These are phyloP conservation scores for Cotesia vestalis DNA, from an alignment of 1,140 invertebrate genomes.

Conservation along the genomic window DNA sequence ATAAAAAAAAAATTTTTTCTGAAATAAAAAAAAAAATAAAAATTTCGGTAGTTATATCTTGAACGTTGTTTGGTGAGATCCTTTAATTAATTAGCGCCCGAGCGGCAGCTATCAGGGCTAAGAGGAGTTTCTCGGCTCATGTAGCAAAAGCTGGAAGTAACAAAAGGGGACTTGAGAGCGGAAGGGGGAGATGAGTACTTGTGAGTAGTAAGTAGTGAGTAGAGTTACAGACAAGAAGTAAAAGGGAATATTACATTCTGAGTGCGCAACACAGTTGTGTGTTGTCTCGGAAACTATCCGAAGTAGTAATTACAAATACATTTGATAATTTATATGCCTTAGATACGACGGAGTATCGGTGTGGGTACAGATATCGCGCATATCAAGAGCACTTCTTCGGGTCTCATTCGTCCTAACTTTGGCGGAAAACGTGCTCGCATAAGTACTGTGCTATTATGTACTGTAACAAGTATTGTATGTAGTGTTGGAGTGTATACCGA, in stretches of 20 bases:
- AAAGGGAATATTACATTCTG: not conserved
- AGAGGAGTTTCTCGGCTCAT: constrained; percentile 10
- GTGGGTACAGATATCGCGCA: not conserved
- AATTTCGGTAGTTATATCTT: not conserved
- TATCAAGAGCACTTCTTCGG: constrained; percentile 3
- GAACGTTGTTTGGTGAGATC: constrained; percentile 3
- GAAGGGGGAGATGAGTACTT: constrained; percentile 2
- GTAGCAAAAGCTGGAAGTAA: not conserved
- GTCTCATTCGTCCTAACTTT: not conserved
- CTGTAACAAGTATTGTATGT: too few relatives aligned
- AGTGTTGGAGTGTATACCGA: too few relatives aligned
- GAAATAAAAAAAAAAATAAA: too few relatives aligned
- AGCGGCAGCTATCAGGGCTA: constrained; percentile 2
- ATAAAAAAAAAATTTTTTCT: too few relatives aligned
- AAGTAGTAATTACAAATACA: constrained; percentile 8
- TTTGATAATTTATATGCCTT: not conserved
- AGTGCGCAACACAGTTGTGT: not conserved
- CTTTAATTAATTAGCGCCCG: constrained; percentile 23
- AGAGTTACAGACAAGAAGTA: not conserved
- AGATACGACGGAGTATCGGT: not conserved
- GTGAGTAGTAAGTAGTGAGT: not conserved
- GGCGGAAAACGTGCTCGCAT: not conserved
- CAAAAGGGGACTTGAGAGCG: not conserved
- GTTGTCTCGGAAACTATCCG: constrained; percentile 11
- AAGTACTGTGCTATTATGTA: not conserved